Conservation (phyloP, 2,888 invertebrate species). For the Belgica antarctica region DNA sequence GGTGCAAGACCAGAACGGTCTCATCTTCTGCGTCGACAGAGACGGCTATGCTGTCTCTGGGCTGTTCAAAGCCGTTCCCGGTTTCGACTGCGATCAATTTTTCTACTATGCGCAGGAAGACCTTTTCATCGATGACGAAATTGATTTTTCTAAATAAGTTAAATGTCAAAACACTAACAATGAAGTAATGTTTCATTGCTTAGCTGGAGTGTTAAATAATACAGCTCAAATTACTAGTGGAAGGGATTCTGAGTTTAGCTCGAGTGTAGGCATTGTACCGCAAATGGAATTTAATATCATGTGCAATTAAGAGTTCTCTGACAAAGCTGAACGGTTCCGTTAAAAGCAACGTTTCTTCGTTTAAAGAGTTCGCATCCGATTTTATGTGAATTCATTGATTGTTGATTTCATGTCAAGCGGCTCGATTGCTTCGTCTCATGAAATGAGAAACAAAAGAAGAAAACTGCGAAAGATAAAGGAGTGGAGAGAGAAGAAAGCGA, state of each 20-base stretch:
- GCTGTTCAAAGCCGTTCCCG: neutral
- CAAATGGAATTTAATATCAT: too few relatives aligned
- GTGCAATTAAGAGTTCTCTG: neutral
- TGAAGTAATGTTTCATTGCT: too few relatives aligned
- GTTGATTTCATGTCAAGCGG: neutral
- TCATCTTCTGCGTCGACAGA: conserved; percentile 61
- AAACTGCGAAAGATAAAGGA: neutral
- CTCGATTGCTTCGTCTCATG: too few relatives aligned
- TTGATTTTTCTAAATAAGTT: neutral
- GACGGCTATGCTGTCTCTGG: conserved; percentile 59
- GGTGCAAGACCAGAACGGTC: conserved; percentile 57
- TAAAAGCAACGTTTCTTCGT: neutral
- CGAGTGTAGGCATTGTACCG: too few relatives aligned
- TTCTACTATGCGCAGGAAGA: conserved; percentile 36
- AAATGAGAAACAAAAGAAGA: neutral
- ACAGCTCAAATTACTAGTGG: too few relatives aligned
- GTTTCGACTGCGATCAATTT: conserved; percentile 37
- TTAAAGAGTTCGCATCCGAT: neutral
- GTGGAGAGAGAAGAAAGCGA: neutral
- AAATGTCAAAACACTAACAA: neutral
- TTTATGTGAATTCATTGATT: neutral
- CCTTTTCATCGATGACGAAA: conserved; percentile 7
- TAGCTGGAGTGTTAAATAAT: too few relatives aligned
- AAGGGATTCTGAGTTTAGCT: too few relatives aligned
- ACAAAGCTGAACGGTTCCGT: neutral